Conservation (phyloP, 2,888 invertebrate genomes). For the Myathropa florea region DNA sequence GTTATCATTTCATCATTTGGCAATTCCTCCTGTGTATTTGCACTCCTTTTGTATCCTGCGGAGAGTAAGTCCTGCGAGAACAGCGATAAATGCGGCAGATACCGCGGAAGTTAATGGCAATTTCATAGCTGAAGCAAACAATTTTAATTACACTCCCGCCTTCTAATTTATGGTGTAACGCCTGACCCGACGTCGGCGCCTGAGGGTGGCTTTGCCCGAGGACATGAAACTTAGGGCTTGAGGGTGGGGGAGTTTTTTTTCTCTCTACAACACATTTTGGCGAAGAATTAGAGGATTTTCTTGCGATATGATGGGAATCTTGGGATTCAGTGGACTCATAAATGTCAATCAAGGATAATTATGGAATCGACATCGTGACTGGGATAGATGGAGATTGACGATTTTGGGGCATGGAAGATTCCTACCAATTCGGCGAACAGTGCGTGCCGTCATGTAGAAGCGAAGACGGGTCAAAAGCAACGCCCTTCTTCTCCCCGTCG, state of each 20-base stretch:
- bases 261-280: background rate
- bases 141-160: conserved; percentile 35
- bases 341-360: conserved; percentile 42
- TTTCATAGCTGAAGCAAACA: conserved; percentile 37
- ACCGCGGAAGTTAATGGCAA: conserved; percentile 43
- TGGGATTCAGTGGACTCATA: conserved; percentile 29
- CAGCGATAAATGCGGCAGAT: conserved; percentile 8
- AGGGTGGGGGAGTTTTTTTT: background rate
- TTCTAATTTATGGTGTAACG: conserved; percentile 33
- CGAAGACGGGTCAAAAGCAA: background rate
- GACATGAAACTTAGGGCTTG: background rate
- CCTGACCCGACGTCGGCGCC: background rate
- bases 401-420: background rate
- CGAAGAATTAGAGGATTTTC: background rate
- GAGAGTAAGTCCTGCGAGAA: conserved; percentile 13
- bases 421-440: background rate
- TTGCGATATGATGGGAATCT: background rate
- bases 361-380: conserved; percentile 9
- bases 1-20: conserved; percentile 33
- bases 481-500: background rate
- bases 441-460: background rate
- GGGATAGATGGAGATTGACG: background rate
- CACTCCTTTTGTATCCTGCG: background rate
- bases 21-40: background rate
- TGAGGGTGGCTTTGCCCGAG: too few relatives aligned